Evolutionary conservation across 2,113 vertebrate genomes (phyloP).

Genomic region (Brienomyrus longianalis): DNA sequence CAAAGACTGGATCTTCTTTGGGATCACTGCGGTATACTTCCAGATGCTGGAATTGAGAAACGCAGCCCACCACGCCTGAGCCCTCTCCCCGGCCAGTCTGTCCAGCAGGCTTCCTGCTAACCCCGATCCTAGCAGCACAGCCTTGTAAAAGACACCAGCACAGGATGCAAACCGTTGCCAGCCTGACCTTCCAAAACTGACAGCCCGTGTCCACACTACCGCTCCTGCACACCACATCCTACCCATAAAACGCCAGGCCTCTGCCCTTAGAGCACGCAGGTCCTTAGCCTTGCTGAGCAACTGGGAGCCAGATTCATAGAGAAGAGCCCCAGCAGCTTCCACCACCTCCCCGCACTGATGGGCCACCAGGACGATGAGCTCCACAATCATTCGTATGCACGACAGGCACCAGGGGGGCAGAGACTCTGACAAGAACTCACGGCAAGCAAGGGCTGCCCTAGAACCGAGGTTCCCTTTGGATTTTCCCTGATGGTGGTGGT

Average conservation of each 20-base stretch:
- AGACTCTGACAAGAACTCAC: slow-evolving; percentile 64
- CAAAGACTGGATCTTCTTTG: slow-evolving; percentile 39
- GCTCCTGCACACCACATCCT: slow-evolving; percentile 43
- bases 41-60: slow-evolving; percentile 59
- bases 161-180: slow-evolving; percentile 56
- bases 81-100: slow-evolving; percentile 46
- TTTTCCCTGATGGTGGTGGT: slow-evolving; percentile 34
- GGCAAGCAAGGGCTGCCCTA: slow-evolving; percentile 50
- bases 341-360: slow-evolving; percentile 67
- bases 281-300: slow-evolving; percentile 62
- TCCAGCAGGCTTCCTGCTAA: slow-evolving; percentile 39
- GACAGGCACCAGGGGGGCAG: slow-evolving; percentile 71
- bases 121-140: slow-evolving; percentile 56
- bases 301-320: slow-evolving; percentile 62
- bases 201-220: slow-evolving; percentile 46
- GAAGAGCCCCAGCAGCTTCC: slow-evolving; percentile 62
- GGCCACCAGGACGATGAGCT: slow-evolving; percentile 72
- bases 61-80: slow-evolving; percentile 51
- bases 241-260: slow-evolving; percentile 50
- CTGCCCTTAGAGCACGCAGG: slow-evolving; percentile 54
- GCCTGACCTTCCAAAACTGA: slow-evolving; percentile 35
- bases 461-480: slow-evolving; percentile 48
- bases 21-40: slow-evolving; percentile 45
- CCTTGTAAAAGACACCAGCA: slow-evolving; percentile 57
- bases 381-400: slow-evolving; percentile 72